phyloP scores from a whole-genome alignment of 2,113 vertebrate species.

The Anhinga rufa region DNA sequence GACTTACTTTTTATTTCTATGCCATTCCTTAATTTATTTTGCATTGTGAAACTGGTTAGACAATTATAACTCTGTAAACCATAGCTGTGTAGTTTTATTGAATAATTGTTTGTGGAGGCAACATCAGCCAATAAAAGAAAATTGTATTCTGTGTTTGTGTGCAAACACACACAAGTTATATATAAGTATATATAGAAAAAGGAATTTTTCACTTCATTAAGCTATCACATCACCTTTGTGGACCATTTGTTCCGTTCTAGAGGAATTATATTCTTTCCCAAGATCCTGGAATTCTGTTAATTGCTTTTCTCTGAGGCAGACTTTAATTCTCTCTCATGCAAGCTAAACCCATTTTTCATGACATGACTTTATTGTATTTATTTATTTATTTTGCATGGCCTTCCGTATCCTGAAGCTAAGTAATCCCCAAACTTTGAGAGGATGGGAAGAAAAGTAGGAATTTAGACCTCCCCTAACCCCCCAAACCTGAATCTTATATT shows the following conservation, averaged over 20 bases:
- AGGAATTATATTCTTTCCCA: not conserved
- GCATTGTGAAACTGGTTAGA: not conserved
- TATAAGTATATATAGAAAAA: not conserved
- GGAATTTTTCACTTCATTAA: not conserved
- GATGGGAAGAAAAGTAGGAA: not conserved
- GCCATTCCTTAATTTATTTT: not conserved
- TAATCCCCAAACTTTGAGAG: not conserved
- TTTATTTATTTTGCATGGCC: not conserved
- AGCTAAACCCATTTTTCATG: not conserved
- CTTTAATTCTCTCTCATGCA: not conserved
- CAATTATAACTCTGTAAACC: not conserved
- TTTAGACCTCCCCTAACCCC: not conserved
- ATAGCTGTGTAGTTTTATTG: not conserved
- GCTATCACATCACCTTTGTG: not conserved
- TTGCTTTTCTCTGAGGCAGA: not conserved
- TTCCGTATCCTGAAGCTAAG: not conserved
- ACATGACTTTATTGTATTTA: not conserved
- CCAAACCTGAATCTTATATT: not conserved
- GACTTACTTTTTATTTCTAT: not conserved
- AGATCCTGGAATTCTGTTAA: not conserved
- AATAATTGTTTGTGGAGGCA: not conserved
- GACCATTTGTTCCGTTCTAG: not conserved
- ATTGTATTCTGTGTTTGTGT: not conserved
- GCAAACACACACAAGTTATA: not conserved
- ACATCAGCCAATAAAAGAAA: not conserved